Evolutionary conservation across 2,888 invertebrate species (phyloP).

Genomic region (Sycophila texana): DNA sequence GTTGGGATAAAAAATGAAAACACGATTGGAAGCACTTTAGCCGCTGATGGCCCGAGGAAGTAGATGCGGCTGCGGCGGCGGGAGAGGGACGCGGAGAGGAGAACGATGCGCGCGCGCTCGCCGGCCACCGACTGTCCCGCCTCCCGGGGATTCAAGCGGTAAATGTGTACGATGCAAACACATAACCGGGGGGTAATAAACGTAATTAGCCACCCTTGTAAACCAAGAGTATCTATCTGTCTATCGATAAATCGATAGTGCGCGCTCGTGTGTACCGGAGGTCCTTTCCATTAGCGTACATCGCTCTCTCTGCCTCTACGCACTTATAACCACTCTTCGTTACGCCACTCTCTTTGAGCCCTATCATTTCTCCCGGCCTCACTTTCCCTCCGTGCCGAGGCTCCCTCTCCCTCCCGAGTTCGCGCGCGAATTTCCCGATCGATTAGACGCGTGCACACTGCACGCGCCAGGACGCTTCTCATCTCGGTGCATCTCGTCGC

Average conservation of each 20-base stretch:
- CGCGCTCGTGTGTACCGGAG: slow-evolving; percentile 61
- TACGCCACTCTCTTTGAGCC: slow-evolving; percentile 25
- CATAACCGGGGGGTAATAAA: slow-evolving; percentile 72
- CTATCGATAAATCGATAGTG: slow-evolving; percentile 71
- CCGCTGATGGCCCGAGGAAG: neutral
- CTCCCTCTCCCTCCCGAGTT: no score
- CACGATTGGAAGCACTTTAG: slow-evolving; percentile 38
- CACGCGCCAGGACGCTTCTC: no score
- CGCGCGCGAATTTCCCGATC: slow-evolving; percentile 20
- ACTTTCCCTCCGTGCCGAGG: slow-evolving; percentile 25
- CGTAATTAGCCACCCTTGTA: slow-evolving; percentile 72
- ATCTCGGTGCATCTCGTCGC: neutral
- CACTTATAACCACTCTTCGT: slow-evolving; percentile 33
- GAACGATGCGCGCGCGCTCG: neutral
- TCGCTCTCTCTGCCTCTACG: slow-evolving; percentile 27
- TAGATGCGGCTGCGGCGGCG: neutral
- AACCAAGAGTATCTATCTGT: slow-evolving; percentile 61
- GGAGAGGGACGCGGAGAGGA: neutral
- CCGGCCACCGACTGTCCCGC: slow-evolving; percentile 29
- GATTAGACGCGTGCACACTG: neutral
- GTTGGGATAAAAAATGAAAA: slow-evolving; percentile 33
- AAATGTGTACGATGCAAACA: slow-evolving; percentile 70
- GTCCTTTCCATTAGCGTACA: slow-evolving; percentile 69
- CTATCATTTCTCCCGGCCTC: slow-evolving; percentile 26
- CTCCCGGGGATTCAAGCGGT: slow-evolving; percentile 53